Conservation (phyloP, 2,888 invertebrate genomes). For the Phanerotoma sp. region DNA sequence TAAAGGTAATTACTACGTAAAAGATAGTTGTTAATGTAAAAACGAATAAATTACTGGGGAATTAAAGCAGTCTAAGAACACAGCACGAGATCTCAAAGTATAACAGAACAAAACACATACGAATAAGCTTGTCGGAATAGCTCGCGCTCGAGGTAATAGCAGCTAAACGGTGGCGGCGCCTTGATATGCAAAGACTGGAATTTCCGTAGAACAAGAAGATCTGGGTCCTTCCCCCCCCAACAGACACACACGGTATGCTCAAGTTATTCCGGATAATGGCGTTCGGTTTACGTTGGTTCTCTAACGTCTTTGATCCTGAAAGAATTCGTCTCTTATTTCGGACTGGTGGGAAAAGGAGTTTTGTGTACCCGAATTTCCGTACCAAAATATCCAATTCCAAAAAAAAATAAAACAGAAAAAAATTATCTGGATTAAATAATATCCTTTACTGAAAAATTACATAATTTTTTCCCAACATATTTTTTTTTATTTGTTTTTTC, state of each 20-base stretch:
- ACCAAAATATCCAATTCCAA: too few relatives aligned
- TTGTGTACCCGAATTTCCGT: too few relatives aligned
- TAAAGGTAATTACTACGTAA: conserved; percentile 9
- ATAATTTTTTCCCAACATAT: too few relatives aligned
- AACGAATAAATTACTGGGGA: neutral
- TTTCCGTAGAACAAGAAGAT: conserved; percentile 39
- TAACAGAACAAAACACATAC: conserved; percentile 19
- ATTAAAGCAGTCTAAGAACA: neutral
- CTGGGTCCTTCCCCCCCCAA: conserved; percentile 2
- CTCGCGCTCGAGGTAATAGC: conserved; percentile 41
- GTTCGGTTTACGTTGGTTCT: conserved; percentile 48
- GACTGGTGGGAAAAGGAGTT: conserved; percentile 1
- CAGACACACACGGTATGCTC: conserved; percentile 36
- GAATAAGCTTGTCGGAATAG: conserved; percentile 11
- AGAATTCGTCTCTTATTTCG: conserved; percentile 42
- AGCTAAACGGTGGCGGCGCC: conserved; percentile 51
- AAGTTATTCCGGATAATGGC: conserved; percentile 47
- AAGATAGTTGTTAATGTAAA: neutral
- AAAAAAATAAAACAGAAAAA: too few relatives aligned
- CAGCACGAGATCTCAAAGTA: conserved; percentile 20
- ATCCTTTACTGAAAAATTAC: too few relatives aligned
- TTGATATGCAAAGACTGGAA: conserved; percentile 53
- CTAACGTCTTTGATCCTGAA: conserved; percentile 41
- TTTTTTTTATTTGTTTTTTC: too few relatives aligned
- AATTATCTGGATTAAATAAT: too few relatives aligned